A percentile compares a stretch with the other conserved stretches of the same genome.
Conservation (phyloP, 2,797 vertebrate species). For the Tauraco hartlaubi region DNA sequence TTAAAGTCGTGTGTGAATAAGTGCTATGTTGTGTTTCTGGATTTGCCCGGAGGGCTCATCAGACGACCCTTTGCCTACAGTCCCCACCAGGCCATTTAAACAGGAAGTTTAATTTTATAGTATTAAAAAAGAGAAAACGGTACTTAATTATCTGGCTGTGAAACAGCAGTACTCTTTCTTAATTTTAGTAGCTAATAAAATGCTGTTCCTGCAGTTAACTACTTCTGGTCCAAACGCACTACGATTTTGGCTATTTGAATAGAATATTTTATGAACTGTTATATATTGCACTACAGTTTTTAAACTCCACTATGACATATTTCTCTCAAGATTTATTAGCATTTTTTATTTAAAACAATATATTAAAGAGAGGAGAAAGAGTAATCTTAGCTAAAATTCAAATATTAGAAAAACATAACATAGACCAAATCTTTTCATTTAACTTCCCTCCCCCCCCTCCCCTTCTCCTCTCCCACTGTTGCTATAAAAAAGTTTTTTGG, state of each 20-base stretch:
- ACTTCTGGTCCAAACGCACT: constrained; percentile 81
- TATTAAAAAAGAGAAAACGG: constrained; percentile 85
- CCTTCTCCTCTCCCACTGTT: constrained; percentile 47
- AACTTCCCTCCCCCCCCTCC: background rate
- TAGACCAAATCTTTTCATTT: constrained; percentile 72
- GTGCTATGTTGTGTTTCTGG: constrained; percentile 79
- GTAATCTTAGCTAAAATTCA: constrained; percentile 80
- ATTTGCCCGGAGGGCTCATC: constrained; percentile 79
- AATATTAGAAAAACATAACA: constrained; percentile 79
- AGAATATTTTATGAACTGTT: constrained; percentile 87
- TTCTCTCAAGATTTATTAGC: constrained; percentile 86
- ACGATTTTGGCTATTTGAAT: constrained; percentile 75
- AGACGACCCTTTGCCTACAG: constrained; percentile 75
- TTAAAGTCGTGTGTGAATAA: constrained; percentile 82
- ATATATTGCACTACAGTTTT: constrained; percentile 84
- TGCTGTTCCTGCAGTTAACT: constrained; percentile 82
- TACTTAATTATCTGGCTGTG: constrained; percentile 88
- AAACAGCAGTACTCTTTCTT: constrained; percentile 86
- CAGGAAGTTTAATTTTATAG: constrained; percentile 89
- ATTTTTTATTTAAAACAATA: constrained; percentile 88
- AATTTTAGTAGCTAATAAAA: constrained; percentile 89
- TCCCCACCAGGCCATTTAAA: constrained; percentile 83
- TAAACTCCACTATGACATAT: constrained; percentile 84
- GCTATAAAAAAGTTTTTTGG: constrained; percentile 67
- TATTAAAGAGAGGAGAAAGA: constrained; percentile 83